phyloP scores from a whole-genome alignment of 2,888 invertebrate genomes.

The Pomacea canaliculata region DNA sequence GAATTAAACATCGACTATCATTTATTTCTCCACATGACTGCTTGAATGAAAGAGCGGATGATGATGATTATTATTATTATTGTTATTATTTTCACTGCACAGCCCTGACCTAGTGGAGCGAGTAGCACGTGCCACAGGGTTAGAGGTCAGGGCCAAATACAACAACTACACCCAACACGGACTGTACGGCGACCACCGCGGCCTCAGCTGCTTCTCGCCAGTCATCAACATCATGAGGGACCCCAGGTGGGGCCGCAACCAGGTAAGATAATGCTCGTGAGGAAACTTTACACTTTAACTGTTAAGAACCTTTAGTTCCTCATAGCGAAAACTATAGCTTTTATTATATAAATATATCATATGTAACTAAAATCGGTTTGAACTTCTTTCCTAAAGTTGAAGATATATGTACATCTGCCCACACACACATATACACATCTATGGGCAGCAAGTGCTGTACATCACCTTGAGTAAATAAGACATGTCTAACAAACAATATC shows the following conservation, averaged over 20 bases:
- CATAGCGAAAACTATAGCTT: no score
- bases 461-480: no score
- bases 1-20: neutral
- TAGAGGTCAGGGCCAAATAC: slow-evolving; percentile 50
- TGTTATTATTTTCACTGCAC: neutral
- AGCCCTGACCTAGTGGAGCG: slow-evolving; percentile 43
- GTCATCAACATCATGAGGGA: slow-evolving; percentile 68
- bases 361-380: no score
- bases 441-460: no score
- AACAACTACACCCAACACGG: slow-evolving; percentile 44
- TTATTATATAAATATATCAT: no score
- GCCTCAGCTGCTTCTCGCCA: slow-evolving; percentile 66
- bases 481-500: no score
- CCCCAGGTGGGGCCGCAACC: slow-evolving; percentile 67
- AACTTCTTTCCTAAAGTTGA: no score
- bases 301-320: no score
- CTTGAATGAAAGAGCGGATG: neutral
- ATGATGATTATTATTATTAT: neutral
- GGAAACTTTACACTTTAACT: neutral
- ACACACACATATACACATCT: no score
- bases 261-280: slow-evolving; percentile 40
- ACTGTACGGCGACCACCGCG: slow-evolving; percentile 47
- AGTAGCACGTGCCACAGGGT: slow-evolving; percentile 50
- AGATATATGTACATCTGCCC: no score
- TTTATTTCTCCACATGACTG: neutral